Base-by-base conservation (phyloP, 2,113 vertebrate genomes). In the Takifugu flavidus region DNA sequence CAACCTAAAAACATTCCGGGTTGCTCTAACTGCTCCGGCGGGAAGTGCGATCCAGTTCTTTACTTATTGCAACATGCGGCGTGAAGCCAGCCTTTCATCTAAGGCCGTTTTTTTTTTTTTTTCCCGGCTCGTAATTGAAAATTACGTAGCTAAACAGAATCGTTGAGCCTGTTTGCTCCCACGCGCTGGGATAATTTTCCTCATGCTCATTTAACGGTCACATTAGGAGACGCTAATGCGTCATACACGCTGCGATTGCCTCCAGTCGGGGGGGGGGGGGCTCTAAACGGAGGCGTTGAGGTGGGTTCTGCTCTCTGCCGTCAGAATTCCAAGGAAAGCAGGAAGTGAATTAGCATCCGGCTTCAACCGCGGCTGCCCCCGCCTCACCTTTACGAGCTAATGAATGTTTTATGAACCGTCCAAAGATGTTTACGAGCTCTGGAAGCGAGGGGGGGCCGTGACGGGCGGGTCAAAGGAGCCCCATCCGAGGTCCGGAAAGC, bases 401-500 rank as follows among this genome's bases (percentile, higher is more conserved):
- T 93, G 88, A 87, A 93, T 20, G 14, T 49, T 89, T 95, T 91
- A 95, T 93, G 90, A 93, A 94, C 90, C 88, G 83, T 90, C 92
- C 89, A 86, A 75, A 52, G 90, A 86, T 92, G 66, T 93, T 94
- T 90, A 91, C 92, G 92, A 94, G 89, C 84, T 88, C 83, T 80
- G 51, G 68, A 47, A 43, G 25, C 29, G 15, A 47, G n/a, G 26
- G 51, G 53, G 65, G 6, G 20, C 20, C 67, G 53, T 56, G 55
- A 58, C 12, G 44, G 88, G 13, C 39, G 44, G 45, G 12, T 1
- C 3, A 59, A 47, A 27, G 26, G 29, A 46, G 49, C n/a, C 34
- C 27, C 20, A 25, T 45, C 66, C 59, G 0, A 15, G 46, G 42
- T 61, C 51, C 25, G 45, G 8, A 85, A 72, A 54, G 82, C 85